Percentiles rank a stretch among this genome's conserved stretches.
Evolutionary conservation across 2,113 vertebrate genomes (phyloP).

Genomic region (Engystomops pustulosus): DNA sequence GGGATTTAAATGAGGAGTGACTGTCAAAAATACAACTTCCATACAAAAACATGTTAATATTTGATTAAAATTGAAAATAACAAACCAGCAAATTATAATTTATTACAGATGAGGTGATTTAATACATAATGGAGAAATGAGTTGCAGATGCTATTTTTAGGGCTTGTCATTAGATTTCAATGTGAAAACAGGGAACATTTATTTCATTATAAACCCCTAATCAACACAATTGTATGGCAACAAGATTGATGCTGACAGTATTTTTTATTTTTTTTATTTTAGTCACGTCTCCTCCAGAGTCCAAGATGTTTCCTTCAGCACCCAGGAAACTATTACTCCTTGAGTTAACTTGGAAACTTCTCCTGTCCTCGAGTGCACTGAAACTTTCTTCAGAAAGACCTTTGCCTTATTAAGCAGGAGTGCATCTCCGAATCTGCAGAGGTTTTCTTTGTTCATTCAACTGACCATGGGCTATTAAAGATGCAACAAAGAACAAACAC

Average conservation of each 20-base stretch:
- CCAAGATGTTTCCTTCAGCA: slow-evolving; percentile 24
- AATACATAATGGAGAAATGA: slow-evolving; percentile 8
- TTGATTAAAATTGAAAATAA: slow-evolving; percentile 42
- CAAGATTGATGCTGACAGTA: slow-evolving; percentile 17
- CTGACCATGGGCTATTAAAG: slow-evolving; percentile 53
- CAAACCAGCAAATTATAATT: slow-evolving; percentile 29
- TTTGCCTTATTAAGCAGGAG: slow-evolving; percentile 51
- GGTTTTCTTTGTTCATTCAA: slow-evolving; percentile 39
- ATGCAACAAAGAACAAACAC: slow-evolving; percentile 48
- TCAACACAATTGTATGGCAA: slow-evolving; percentile 13
- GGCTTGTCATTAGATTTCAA: slow-evolving; percentile 18
- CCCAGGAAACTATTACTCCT: slow-evolving; percentile 31
- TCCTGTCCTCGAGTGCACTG: slow-evolving; percentile 47
- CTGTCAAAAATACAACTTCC: slow-evolving; percentile 36
- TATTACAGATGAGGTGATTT: slow-evolving; percentile 12
- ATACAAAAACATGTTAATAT: slow-evolving; percentile 37
- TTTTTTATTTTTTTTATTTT: slow-evolving; percentile 28
- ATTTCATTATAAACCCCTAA: slow-evolving; percentile 39
- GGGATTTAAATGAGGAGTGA: slow-evolving; percentile 41
- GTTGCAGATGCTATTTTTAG: slow-evolving; percentile 14
- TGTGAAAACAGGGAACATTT: background rate
- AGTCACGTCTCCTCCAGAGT: slow-evolving; percentile 15
- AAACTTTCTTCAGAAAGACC: slow-evolving; percentile 51
- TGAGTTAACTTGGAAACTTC: slow-evolving; percentile 29
- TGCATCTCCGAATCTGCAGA: slow-evolving; percentile 27